Percentiles rank a stretch among this genome's conserved stretches.
These are phyloP conservation scores for Eupithecia exiguata DNA, from an alignment of 2,888 invertebrate species.

Conservation along the genomic window DNA sequence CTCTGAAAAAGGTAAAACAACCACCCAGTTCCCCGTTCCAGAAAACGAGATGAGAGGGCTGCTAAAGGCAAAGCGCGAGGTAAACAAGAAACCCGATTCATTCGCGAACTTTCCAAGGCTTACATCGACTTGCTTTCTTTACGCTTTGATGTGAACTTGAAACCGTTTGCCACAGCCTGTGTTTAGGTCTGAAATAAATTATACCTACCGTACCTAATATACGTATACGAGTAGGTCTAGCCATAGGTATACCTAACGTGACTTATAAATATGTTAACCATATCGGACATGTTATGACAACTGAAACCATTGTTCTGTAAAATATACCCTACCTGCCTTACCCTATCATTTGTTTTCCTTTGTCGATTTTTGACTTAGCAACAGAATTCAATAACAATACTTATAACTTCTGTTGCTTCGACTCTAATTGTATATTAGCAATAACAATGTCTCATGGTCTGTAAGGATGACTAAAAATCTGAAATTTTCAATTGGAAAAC, in stretches of 20 bases:
- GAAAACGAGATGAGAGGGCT: constrained; percentile 41
- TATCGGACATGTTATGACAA: background rate
- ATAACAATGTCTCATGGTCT: background rate
- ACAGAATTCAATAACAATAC: background rate
- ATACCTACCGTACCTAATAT: too few species aligned
- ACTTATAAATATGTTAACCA: background rate
- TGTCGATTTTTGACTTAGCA: background rate
- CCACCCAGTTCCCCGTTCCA: constrained; percentile 20
- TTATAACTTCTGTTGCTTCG: background rate
- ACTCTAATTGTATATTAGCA: background rate
- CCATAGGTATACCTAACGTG: background rate
- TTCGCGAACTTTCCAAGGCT: constrained; percentile 38
- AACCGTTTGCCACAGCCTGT: constrained; percentile 7
- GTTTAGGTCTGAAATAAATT: background rate
- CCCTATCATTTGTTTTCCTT: background rate
- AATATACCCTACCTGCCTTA: background rate
- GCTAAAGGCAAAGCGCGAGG: constrained; percentile 38
- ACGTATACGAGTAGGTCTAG: too few species aligned
- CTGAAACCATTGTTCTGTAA: background rate
- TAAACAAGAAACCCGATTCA: constrained; percentile 44
- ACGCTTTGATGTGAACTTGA: constrained; percentile 24
- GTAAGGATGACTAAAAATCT: background rate
- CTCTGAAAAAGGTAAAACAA: constrained; percentile 26
- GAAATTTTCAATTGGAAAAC: background rate
- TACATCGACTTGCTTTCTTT: constrained; percentile 28